Percentiles rank a stretch among this genome's conserved stretches.
These are phyloP conservation scores for Pollenia labialis DNA, from an alignment of 2,888 invertebrate genomes.

Conservation along the genomic window DNA sequence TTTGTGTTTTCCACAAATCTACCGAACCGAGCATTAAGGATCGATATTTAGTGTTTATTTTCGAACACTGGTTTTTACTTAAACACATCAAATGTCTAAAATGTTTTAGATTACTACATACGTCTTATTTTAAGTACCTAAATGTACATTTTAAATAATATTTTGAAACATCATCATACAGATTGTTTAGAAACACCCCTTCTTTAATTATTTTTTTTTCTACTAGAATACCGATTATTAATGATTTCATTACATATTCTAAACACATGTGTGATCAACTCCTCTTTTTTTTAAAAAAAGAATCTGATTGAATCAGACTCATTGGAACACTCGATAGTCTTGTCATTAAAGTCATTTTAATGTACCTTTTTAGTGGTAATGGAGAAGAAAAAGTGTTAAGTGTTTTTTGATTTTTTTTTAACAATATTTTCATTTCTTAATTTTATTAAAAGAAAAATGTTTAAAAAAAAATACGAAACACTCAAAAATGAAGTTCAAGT, in stretches of 20 bases:
- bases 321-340: constrained; percentile 50
- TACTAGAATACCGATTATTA: constrained; percentile 37
- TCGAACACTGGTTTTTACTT: no score
- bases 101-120: neutral
- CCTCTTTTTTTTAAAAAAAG: constrained; percentile 19
- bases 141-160: constrained; percentile 24
- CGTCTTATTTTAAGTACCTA: constrained; percentile 42
- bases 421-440: constrained; percentile 46
- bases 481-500: constrained; percentile 28
- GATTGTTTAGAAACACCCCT: constrained; percentile 44
- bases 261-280: constrained; percentile 69
- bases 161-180: constrained; percentile 46
- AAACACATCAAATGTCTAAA: neutral
- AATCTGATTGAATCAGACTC: neutral
- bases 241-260: constrained; percentile 58
- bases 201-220: neutral
- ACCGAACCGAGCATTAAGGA: no score
- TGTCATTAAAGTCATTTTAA: constrained; percentile 61
- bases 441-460: constrained; percentile 28
- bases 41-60: no score
- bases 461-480: constrained; percentile 25
- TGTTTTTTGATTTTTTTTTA: constrained; percentile 67
- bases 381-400: constrained; percentile 75
- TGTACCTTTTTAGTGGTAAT: constrained; percentile 42
- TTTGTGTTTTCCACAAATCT: no score